Conservation (phyloP, 1,140 invertebrate species). For the Micrasema minimum region DNA sequence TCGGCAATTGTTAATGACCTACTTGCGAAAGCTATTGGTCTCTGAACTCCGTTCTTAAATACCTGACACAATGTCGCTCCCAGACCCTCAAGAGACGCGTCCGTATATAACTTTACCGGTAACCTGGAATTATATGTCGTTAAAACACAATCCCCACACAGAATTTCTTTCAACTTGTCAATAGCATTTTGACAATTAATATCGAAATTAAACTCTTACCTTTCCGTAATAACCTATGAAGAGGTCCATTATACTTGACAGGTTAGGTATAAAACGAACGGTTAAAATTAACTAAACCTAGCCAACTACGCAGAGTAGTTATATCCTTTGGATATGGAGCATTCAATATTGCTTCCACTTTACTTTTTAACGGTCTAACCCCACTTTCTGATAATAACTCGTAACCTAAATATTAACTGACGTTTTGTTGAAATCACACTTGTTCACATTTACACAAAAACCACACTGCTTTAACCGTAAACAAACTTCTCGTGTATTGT, state of each 20-base stretch:
- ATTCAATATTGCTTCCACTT: not conserved
- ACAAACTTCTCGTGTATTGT: no score
- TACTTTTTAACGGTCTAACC: not conserved
- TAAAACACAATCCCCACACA: not conserved
- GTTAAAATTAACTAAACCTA: not conserved
- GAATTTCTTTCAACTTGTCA: not conserved
- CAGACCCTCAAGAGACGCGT: not conserved
- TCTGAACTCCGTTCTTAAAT: not conserved
- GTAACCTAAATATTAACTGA: not conserved
- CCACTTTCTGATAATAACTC: not conserved
- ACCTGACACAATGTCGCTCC: not conserved
- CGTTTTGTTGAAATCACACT: not conserved
- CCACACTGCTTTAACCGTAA: no score
- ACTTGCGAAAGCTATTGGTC: not conserved
- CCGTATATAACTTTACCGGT: not conserved
- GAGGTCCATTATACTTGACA: not conserved
- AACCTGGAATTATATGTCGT: not conserved
- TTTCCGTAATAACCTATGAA: not conserved
- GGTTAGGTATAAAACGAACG: not conserved
- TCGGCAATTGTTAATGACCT: not conserved
- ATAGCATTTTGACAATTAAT: not conserved
- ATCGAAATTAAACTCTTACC: not conserved
- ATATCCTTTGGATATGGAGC: not conserved
- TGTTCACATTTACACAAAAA: not conserved
- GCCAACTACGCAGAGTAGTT: not conserved